Evolutionary conservation across 1,140 invertebrate species (phyloP).

Genomic region (Tetraneura akinire): DNA sequence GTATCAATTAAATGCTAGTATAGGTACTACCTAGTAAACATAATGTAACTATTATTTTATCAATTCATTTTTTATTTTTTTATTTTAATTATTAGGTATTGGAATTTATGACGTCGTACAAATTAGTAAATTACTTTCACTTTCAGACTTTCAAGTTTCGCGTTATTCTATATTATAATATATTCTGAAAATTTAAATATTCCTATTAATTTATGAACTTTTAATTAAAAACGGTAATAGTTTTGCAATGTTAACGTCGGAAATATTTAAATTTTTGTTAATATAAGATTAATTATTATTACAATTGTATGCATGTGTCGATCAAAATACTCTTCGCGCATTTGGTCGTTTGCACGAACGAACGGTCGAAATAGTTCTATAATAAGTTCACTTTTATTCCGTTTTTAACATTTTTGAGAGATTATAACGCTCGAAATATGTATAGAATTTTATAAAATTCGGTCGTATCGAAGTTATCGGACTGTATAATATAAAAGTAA

Average conservation of each 20-base stretch:
- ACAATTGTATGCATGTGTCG: neutral
- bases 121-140: no score
- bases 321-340: neutral
- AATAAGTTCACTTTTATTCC: neutral
- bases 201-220: neutral
- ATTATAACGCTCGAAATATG: neutral
- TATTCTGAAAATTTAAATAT: neutral
- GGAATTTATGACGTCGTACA: no score
- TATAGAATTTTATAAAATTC: no score
- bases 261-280: conserved; percentile 11
- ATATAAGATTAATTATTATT: conserved; percentile 13
- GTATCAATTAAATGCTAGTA: no score
- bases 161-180: neutral
- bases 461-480: no score
- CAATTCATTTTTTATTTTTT: no score
- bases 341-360: neutral
- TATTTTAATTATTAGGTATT: no score
- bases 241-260: neutral
- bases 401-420: neutral
- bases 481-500: no score
- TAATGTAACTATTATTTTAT: no score
- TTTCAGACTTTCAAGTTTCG: neutral
- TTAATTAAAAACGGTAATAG: neutral
- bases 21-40: no score
- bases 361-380: neutral